phyloP scores from a whole-genome alignment of 2,888 invertebrate genomes.

The Caenorhabditis afra region DNA sequence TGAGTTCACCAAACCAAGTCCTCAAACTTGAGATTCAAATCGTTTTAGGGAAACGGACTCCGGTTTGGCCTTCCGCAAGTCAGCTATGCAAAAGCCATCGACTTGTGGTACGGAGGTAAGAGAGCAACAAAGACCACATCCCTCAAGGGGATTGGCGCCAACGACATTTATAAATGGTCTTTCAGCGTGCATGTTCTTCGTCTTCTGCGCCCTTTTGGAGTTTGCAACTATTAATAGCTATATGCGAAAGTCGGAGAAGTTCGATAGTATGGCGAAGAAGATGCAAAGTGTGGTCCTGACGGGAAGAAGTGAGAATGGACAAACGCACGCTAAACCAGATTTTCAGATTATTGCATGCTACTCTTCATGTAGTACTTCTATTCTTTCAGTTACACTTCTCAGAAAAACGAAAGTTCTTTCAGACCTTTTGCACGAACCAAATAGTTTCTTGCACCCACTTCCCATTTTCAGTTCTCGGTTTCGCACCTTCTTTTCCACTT shows the following conservation, averaged over 20 bases:
- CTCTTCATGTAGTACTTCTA: slow-evolving; percentile 30
- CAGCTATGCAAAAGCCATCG: slow-evolving; percentile 77
- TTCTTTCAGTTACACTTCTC: slow-evolving; percentile 13
- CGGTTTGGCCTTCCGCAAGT: slow-evolving; percentile 78
- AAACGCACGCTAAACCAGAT: slow-evolving; percentile 8
- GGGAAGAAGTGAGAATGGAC: slow-evolving; percentile 54
- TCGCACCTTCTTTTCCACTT: slow-evolving; percentile 27
- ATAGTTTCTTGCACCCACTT: slow-evolving; percentile 49
- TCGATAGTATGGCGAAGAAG: slow-evolving; percentile 67
- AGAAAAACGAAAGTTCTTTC: too few species aligned
- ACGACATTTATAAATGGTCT: slow-evolving; percentile 35
- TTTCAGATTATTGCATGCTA: neutral
- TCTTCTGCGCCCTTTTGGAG: slow-evolving; percentile 77
- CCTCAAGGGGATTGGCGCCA: neutral
- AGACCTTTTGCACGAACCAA: slow-evolving; percentile 51
- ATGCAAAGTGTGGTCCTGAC: slow-evolving; percentile 55
- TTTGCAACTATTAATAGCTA: slow-evolving; percentile 78
- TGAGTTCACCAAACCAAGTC: slow-evolving; percentile 51
- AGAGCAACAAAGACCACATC: neutral
- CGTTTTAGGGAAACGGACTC: slow-evolving; percentile 73
- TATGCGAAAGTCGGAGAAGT: slow-evolving; percentile 76
- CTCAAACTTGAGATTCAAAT: neutral
- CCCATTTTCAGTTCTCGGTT: slow-evolving; percentile 3
- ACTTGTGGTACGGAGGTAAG: slow-evolving; percentile 79
- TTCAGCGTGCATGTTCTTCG: slow-evolving; percentile 79